Evolutionary conservation across 2,888 invertebrate genomes (phyloP).

Genomic region (Conistra vaccinii): DNA sequence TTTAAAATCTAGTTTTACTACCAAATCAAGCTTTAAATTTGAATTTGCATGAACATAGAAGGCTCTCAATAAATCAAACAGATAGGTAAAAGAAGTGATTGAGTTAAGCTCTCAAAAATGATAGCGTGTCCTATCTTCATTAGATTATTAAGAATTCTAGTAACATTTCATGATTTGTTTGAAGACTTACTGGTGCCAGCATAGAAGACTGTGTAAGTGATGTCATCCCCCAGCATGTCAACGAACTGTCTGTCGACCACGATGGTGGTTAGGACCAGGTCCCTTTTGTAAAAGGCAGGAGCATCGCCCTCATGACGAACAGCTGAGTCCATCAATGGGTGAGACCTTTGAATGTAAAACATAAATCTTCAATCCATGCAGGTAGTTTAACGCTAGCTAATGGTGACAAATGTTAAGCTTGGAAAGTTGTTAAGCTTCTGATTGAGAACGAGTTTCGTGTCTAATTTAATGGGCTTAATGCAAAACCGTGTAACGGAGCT

Average conservation of each 20-base stretch:
- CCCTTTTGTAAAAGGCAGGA: constrained; percentile 92
- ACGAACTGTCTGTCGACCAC: constrained; percentile 91
- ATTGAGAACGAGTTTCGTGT: constrained; percentile 32
- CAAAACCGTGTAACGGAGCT: constrained; percentile 27
- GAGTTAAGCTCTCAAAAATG: constrained; percentile 18
- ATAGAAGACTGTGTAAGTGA: constrained; percentile 91
- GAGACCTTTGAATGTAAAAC: constrained; percentile 83
- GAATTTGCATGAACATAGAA: neutral
- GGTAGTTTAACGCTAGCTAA: constrained; percentile 17
- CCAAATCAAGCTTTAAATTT: neutral
- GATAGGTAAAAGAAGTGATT: constrained; percentile 20
- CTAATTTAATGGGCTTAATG: constrained; percentile 10
- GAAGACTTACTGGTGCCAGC: constrained; percentile 91
- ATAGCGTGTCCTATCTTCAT: neutral
- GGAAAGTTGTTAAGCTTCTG: constrained; percentile 24
- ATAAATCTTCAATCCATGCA: constrained; percentile 16
- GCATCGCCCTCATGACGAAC: constrained; percentile 92
- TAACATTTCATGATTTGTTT: neutral
- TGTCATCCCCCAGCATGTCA: constrained; percentile 89
- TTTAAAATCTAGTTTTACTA: constrained; percentile 5
- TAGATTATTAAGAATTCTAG: constrained; percentile 5
- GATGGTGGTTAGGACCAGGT: constrained; percentile 91
- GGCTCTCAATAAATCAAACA: constrained; percentile 17
- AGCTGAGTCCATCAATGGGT: constrained; percentile 94
- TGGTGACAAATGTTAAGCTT: constrained; percentile 35